Base-by-base conservation (phyloP, 1,140 invertebrate genomes). In the Papilio dardanus region DNA sequence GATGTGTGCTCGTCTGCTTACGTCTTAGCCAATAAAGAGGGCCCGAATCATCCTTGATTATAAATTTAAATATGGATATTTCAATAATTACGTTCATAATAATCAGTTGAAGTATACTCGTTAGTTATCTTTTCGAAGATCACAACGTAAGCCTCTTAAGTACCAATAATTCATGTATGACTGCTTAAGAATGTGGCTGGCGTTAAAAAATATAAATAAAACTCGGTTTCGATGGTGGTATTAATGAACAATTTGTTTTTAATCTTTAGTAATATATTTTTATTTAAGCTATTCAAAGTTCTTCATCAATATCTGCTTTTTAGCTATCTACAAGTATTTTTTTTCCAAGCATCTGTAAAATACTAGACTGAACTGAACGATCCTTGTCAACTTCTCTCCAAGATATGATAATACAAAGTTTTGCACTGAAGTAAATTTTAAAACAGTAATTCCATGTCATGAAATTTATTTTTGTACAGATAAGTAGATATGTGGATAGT, bases 1-100 rank as follows among this genome's bases (percentile, higher is more conserved):
- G 81, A 85, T 83, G 80, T 82, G 81, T 79, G 85, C 81, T 78
- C 77, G 80, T 83, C 79, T 79, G 85, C 81, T 78, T 76, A 79
- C 79, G 79, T 80, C 40, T 46, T 50, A 71, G 42, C 69, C 69
- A 28, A 62, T 62, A 62, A 62, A 84, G 74, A 73, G 79, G 79
- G 73, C 82, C 79, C 76, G 76, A 76, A 82, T 79, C 77, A 78
- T 81, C 79, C 78, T 77, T 78, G 79, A 88, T 85, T 87, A 86
- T 83, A 83, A 81, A 84, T 80, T 84, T 83, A 76, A 80, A 84
- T 83, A 80, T 37, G 66, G 68, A 80, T 77, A 82, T 82, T 83
- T 81, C 76, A 77, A 77, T 77, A 80, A 75, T 76, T 76, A 80
- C 80, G 78, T 73, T 66, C 76, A 69, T 62, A 40, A 58, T 80